These are phyloP conservation scores for Andrena dorsata DNA, from an alignment of 2,888 invertebrate genomes.

Conservation along the genomic window DNA sequence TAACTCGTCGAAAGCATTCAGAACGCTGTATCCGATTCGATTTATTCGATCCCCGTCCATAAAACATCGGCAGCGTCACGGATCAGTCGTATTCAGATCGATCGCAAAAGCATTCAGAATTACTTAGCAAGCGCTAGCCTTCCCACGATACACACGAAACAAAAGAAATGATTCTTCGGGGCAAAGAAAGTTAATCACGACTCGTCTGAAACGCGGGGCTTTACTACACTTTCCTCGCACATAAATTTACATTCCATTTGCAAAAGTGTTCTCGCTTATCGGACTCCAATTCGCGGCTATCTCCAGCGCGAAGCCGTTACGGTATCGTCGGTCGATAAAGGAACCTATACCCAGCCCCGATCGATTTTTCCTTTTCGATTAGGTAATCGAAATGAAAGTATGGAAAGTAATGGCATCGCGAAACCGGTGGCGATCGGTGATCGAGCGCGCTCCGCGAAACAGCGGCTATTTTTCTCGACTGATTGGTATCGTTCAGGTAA, in stretches of 20 bases:
- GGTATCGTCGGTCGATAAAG: constrained; percentile 53
- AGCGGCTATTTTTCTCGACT: not conserved
- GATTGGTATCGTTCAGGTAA: not conserved
- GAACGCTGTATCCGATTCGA: too few relatives aligned
- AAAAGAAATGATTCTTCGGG: not conserved
- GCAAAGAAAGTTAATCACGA: not conserved
- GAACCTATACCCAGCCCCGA: not conserved
- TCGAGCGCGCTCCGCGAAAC: not conserved
- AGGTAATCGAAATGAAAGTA: constrained; percentile 57
- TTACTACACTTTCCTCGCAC: not conserved
- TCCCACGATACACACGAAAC: too few relatives aligned
- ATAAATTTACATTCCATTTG: not conserved
- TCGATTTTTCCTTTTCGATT: constrained; percentile 54
- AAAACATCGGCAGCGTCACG: too few relatives aligned
- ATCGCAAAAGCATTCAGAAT: too few relatives aligned
- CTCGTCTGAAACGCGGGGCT: not conserved
- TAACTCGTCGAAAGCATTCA: too few relatives aligned
- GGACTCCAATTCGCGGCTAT: not conserved
- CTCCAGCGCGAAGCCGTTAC: not conserved
- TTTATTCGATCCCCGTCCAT: too few relatives aligned
- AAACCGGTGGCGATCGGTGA: constrained; percentile 12
- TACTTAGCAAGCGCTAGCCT: too few relatives aligned
- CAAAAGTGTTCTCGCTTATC: not conserved
- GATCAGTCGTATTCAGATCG: too few relatives aligned
- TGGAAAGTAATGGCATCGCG: constrained; percentile 37